These are phyloP conservation scores for Hanleya hanleyi DNA, from an alignment of 2,888 invertebrate genomes.

Conservation along the genomic window DNA sequence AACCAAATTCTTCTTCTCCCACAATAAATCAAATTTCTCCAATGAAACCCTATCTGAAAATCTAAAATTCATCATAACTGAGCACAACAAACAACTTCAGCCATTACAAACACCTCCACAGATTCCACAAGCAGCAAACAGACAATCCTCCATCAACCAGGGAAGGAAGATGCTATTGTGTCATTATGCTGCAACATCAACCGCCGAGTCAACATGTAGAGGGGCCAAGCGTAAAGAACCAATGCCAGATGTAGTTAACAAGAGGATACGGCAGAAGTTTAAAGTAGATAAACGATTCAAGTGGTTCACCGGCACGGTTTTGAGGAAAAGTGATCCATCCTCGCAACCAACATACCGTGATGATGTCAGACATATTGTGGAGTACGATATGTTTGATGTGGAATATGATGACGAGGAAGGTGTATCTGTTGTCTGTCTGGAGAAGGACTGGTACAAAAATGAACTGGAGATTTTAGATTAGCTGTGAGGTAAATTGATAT, in stretches of 20 bases:
- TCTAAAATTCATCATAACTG: not conserved
- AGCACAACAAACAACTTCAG: not conserved
- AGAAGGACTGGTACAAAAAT: not conserved
- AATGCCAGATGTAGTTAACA: not conserved
- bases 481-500: too few species aligned
- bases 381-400: not conserved
- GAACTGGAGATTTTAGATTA: too few species aligned
- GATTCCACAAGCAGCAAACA: too few species aligned
- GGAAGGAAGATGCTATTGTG: not conserved
- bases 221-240: not conserved
- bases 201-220: not conserved
- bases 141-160: too few species aligned
- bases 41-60: not conserved
- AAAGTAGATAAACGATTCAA: not conserved
- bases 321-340: not conserved
- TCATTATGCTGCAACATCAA: not conserved
- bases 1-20: not conserved
- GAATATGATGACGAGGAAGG: not conserved
- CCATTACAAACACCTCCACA: too few species aligned
- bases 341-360: not conserved
- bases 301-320: not conserved
- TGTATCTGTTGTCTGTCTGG: not conserved
- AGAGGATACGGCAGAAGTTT: not conserved
- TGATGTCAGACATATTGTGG: not conserved
- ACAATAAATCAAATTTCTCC: not conserved